phyloP scores from a whole-genome alignment of 2,113 vertebrate species.

The Forbesichthys agassizii region DNA sequence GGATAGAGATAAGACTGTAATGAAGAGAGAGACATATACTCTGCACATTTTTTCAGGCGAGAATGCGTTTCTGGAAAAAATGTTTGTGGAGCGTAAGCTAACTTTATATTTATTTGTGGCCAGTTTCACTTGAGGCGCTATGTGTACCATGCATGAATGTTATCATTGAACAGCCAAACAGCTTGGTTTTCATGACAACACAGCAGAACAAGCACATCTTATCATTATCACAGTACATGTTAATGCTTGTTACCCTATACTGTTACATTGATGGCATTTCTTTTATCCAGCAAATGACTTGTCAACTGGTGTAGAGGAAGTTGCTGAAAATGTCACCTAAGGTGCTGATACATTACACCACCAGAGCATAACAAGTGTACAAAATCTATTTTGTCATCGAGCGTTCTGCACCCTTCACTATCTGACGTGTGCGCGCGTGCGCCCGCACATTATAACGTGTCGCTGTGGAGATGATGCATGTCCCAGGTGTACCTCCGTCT shows the following conservation, averaged over 20 bases:
- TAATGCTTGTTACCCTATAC: not conserved
- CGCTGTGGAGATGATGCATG: slow-evolving; percentile 7
- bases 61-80: too few relatives aligned
- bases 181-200: too few relatives aligned
- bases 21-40: not conserved
- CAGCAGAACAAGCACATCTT: not conserved
- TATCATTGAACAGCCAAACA: too few relatives aligned
- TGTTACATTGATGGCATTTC: not conserved
- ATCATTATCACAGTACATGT: not conserved
- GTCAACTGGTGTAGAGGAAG: not conserved
- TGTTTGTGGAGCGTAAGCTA: too few relatives aligned
- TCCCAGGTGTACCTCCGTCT: slow-evolving; percentile 8
- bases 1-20: not conserved
- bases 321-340: slow-evolving; percentile 12
- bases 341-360: slow-evolving; percentile 25
- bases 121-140: too few relatives aligned
- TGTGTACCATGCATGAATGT: too few relatives aligned
- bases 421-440: not conserved
- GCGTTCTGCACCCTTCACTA: slow-evolving; percentile 18
- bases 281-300: not conserved
- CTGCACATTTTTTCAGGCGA: not conserved
- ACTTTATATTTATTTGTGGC: too few relatives aligned
- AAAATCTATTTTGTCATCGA: slow-evolving; percentile 11
- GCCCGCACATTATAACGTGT: slow-evolving; percentile 18
- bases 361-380: slow-evolving; percentile 14